Percentiles rank a stretch among this genome's conserved stretches.
phyloP scores from a whole-genome alignment of 2,113 vertebrate species.

The Microtus ochrogaster region DNA sequence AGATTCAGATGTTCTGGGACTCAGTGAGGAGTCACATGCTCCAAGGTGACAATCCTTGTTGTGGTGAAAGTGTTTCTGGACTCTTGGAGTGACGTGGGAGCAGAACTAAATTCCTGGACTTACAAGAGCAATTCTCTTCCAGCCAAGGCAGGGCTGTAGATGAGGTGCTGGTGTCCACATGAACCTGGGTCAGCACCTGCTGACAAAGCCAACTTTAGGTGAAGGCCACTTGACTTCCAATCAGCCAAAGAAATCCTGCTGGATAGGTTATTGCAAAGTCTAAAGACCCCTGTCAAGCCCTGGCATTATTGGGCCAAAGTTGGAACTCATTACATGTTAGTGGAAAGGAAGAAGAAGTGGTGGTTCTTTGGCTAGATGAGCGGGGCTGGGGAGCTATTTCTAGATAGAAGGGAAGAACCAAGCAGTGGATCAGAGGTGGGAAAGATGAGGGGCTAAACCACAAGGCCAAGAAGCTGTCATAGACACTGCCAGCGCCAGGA shows the following conservation, averaged over 20 bases:
- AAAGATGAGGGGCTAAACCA: not conserved
- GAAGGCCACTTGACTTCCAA: not conserved
- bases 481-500: not conserved
- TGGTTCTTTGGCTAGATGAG: not conserved
- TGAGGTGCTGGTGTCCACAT: not conserved
- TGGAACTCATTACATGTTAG: not conserved
- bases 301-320: not conserved
- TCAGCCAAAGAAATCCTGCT: not conserved
- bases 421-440: not conserved
- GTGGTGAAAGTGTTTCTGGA: not conserved
- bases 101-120: not conserved
- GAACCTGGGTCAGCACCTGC: not conserved
- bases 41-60: conserved; percentile 2
- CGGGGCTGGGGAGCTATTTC: not conserved
- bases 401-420: not conserved
- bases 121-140: not conserved
- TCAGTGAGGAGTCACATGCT: conserved; percentile 35
- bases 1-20: not conserved
- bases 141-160: not conserved
- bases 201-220: not conserved
- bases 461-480: not conserved
- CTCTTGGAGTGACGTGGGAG: not conserved
- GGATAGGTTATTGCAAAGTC: not conserved
- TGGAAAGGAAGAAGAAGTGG: too few relatives aligned
- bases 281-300: not conserved